Base-by-base conservation (phyloP, 2,888 invertebrate species). In the Bimastos eiseni region DNA sequence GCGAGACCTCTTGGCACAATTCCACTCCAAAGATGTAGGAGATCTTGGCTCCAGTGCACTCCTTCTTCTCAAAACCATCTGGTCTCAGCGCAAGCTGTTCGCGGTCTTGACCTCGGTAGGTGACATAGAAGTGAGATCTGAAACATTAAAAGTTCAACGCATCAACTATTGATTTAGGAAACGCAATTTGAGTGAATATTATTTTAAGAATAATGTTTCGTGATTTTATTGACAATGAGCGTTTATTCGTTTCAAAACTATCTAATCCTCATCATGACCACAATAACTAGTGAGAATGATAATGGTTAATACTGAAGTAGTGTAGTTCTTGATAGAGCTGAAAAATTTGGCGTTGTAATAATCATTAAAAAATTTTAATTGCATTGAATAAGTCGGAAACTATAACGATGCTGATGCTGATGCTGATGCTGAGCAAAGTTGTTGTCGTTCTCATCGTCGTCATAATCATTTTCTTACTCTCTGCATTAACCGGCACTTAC, bases 1-100 rank as follows among this genome's bases (percentile, higher is more conserved):
- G 91, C 24, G 94, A 93, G 93, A 97, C 97, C 90, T 97, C 96
- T 0, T 97, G 96, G 94, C 98, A 98, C 88, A 98, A 95, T 96
- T 98, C 97, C 90, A 98, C 96, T 0, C 98, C 98, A 19, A 91
- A n/a, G 30, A 97, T 96, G 92, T 96, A 96, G 93, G 97, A 97
- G 89, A 98, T 41, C 6, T 92, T 91, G 30, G 93, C 91, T 15
- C 95, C 94, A 0, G 94, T 93, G 93, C 96, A 96, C 15, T 93
- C 92, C 17, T 94, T 92, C 0, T 96, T 92, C n/a, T 96, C 96
- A 89, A 96, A 96, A 89, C 96, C 96, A 92, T 96, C 96, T 92
- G 96, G 96, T 92, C 96, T 96, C 86, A 97, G 95, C 5, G 97
- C 97, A 90, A 95, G 95, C 93, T 97, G 97, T n/a, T 96, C 96